A percentile compares a stretch with the other conserved stretches of the same genome.
phyloP scores from a whole-genome alignment of 2,888 invertebrate genomes.

The Drosophila monieri region DNA sequence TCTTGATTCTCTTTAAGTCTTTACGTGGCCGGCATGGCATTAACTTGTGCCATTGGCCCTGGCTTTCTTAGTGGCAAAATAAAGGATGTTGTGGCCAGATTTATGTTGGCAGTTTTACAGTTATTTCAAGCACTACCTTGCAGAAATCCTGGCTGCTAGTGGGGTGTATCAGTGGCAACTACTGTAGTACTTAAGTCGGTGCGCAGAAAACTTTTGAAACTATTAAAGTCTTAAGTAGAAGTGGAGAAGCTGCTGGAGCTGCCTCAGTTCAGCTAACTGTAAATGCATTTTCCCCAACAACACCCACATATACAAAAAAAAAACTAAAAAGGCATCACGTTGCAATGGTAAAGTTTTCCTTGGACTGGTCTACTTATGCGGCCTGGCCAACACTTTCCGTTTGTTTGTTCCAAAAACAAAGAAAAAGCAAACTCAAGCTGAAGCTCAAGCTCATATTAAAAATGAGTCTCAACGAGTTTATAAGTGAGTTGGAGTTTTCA shows the following conservation, averaged over 20 bases:
- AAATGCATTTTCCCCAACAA: constrained; percentile 50
- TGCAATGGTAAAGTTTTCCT: constrained; percentile 58
- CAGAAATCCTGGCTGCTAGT: constrained; percentile 34
- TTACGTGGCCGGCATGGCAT: constrained; percentile 60
- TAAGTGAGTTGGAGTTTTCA: constrained; percentile 7
- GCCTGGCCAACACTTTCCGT: constrained; percentile 65
- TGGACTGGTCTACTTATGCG: constrained; percentile 54
- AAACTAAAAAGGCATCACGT: constrained; percentile 35
- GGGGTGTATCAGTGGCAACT: constrained; percentile 38
- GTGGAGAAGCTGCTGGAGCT: constrained; percentile 55
- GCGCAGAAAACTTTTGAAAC: constrained; percentile 77
- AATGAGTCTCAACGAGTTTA: constrained; percentile 22
- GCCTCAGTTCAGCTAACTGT: constrained; percentile 37
- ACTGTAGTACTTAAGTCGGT: constrained; percentile 73
- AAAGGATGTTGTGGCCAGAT: constrained; percentile 77
- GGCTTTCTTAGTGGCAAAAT: constrained; percentile 54
- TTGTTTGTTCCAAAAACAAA: constrained; percentile 37
- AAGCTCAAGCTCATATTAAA: constrained; percentile 52
- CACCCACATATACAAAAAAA: constrained; percentile 30
- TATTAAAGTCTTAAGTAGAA: constrained; percentile 82
- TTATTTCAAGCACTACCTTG: constrained; percentile 69
- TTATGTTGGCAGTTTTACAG: constrained; percentile 80
- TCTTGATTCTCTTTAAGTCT: constrained; percentile 22
- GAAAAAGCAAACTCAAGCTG: constrained; percentile 49
- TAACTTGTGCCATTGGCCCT: constrained; percentile 55